A percentile compares a stretch with the other conserved stretches of the same genome.
Evolutionary conservation across 2,797 vertebrate species (phyloP).

Genomic region (Siniperca scherzeri): DNA sequence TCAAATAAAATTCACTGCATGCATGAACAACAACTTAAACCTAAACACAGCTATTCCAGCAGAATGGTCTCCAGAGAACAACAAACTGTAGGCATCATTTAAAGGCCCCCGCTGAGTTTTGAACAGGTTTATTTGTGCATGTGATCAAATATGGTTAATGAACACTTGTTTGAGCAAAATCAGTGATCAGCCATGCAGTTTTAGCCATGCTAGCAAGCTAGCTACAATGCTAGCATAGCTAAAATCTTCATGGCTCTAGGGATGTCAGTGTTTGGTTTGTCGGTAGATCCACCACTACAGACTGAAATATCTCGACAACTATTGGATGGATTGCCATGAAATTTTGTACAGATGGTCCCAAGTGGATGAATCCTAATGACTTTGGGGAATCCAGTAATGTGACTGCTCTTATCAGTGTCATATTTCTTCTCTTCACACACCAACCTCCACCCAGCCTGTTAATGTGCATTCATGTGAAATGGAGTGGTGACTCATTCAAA

Average conservation of each 20-base stretch:
- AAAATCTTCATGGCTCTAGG: not conserved
- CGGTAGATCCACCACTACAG: not conserved
- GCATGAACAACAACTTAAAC: conserved; percentile 38
- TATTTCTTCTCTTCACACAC: not conserved
- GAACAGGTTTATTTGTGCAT: not conserved
- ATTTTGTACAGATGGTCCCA: not conserved
- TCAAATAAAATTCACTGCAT: conserved; percentile 63
- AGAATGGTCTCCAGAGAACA: conserved; percentile 9
- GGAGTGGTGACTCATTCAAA: not conserved
- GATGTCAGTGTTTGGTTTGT: not conserved
- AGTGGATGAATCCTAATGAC: not conserved
- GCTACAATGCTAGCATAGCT: not conserved
- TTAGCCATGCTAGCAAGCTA: too few relatives aligned
- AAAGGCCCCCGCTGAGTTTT: not conserved
- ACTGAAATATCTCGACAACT: not conserved
- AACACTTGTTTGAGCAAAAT: not conserved
- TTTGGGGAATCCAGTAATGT: not conserved
- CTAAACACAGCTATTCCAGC: conserved; percentile 21
- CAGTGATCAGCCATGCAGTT: not conserved
- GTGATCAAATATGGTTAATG: not conserved
- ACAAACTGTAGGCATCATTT: not conserved
- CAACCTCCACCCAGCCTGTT: not conserved
- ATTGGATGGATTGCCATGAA: not conserved
- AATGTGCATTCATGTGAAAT: not conserved
- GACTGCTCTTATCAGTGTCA: not conserved